Conservation (phyloP, 2,888 invertebrate species). For the Idaea aversata region DNA sequence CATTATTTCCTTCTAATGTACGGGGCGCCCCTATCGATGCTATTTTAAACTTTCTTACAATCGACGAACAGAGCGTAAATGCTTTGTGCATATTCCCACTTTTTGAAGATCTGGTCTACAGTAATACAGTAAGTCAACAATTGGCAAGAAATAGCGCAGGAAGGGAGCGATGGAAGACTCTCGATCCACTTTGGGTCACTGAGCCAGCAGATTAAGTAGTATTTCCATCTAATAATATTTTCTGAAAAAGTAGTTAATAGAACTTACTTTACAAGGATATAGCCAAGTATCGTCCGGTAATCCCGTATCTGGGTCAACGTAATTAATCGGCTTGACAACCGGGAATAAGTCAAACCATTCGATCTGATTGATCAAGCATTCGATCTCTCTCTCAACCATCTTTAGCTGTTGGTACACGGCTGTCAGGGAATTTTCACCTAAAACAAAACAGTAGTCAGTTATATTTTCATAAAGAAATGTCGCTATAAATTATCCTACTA, state of each 20-base stretch:
- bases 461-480: background rate
- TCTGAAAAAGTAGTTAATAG: background rate
- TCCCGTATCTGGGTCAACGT: slow-evolving; percentile 54
- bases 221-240: no score
- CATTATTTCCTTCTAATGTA: no score
- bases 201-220: no score
- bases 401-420: slow-evolving; percentile 85
- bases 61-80: no score
- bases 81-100: no score
- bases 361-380: slow-evolving; percentile 78
- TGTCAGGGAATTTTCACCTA: slow-evolving; percentile 79
- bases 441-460: slow-evolving; percentile 11
- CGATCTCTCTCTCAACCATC: slow-evolving; percentile 83
- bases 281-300: slow-evolving; percentile 61
- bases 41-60: no score
- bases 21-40: no score
- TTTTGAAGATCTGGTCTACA: no score
- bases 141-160: no score
- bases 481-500: background rate
- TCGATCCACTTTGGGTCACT: no score
- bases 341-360: slow-evolving; percentile 81
- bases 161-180: no score
- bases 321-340: slow-evolving; percentile 52
- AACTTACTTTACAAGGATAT: slow-evolving; percentile 69
- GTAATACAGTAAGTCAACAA: no score